phyloP scores from a whole-genome alignment of 2,797 vertebrate species.

The Enteromius mattozi region DNA sequence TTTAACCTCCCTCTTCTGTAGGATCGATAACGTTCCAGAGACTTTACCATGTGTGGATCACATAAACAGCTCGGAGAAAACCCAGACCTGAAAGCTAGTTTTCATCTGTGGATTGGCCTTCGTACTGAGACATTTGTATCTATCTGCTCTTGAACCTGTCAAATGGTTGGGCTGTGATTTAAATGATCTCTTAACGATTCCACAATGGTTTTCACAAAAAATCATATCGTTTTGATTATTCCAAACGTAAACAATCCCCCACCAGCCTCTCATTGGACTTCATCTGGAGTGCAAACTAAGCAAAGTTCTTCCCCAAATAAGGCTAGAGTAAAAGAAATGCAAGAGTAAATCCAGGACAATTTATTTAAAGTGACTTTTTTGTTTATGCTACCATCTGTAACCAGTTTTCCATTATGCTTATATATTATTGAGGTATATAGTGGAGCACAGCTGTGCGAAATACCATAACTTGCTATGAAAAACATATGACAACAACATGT shows the following conservation, averaged over 20 bases:
- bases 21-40: conserved; percentile 84
- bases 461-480: conserved; percentile 39
- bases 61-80: conserved; percentile 84
- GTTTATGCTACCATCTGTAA: conserved; percentile 75
- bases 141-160: conserved; percentile 72
- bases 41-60: conserved; percentile 75
- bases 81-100: conserved; percentile 68
- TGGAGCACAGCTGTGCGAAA: conserved; percentile 64
- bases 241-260: conserved; percentile 72
- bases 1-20: conserved; percentile 76
- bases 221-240: conserved; percentile 75
- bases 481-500: conserved; percentile 50
- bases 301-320: conserved; percentile 76
- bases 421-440: conserved; percentile 52
- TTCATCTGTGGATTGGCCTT: conserved; percentile 77
- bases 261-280: conserved; percentile 54
- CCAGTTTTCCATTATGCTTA: conserved; percentile 60
- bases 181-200: conserved; percentile 62
- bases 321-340: conserved; percentile 75
- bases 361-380: conserved; percentile 69
- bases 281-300: conserved; percentile 67
- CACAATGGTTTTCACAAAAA: conserved; percentile 66
- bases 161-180: conserved; percentile 71
- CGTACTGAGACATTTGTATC: conserved; percentile 78
- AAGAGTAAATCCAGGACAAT: conserved; percentile 73